Conservation (phyloP, 2,888 invertebrate species). For the Syrphus vitripennis region DNA sequence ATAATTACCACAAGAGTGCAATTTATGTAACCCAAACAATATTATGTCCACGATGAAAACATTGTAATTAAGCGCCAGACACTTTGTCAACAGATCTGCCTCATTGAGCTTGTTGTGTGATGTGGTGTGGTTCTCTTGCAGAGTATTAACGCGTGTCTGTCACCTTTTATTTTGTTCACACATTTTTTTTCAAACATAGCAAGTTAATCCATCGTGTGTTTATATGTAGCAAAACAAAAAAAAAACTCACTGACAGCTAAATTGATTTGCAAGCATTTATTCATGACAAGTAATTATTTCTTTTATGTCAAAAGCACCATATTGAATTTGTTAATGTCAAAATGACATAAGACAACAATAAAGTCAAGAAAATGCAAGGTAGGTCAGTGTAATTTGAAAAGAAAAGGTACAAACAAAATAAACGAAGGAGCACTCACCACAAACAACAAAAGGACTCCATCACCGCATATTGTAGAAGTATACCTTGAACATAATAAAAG, state of each 20-base stretch:
- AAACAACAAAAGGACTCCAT: not conserved
- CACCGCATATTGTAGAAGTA: not conserved
- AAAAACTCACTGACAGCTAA: constrained; percentile 47
- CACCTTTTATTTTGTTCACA: constrained; percentile 22
- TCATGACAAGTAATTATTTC: constrained; percentile 25
- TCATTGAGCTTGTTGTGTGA: constrained; percentile 12
- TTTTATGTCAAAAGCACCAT: constrained; percentile 15
- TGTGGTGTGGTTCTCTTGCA: constrained; percentile 4
- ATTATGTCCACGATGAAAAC: constrained; percentile 53
- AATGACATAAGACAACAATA: constrained; percentile 5
- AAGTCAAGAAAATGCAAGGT: constrained; percentile 10
- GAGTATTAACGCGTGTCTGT: constrained; percentile 12
- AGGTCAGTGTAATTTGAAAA: constrained; percentile 25
- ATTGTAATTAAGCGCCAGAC: constrained; percentile 65
- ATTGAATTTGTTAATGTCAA: constrained; percentile 13
- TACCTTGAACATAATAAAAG: not conserved
- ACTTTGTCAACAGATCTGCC: constrained; percentile 50
- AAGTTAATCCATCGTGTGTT: not conserved
- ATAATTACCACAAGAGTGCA: constrained; percentile 28
- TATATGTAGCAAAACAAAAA: constrained; percentile 10
- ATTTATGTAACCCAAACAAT: constrained; percentile 30
- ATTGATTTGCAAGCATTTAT: constrained; percentile 64
- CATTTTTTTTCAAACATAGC: not conserved
- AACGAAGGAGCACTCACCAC: not conserved
- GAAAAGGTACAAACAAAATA: not conserved